Conservation (phyloP, 2,888 invertebrate species). For the Athrips mouffetella region DNA sequence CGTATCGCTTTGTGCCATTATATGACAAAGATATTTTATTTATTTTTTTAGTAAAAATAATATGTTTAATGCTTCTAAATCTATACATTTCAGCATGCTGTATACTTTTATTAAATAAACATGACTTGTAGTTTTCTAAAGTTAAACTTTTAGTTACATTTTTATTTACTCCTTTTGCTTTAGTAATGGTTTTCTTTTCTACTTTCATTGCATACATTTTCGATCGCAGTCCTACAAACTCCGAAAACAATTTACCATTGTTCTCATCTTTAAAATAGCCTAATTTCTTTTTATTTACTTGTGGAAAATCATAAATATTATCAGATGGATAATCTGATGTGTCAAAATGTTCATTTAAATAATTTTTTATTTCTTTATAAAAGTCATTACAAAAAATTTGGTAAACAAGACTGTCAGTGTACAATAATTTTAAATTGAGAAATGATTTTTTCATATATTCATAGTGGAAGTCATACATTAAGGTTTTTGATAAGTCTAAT, state of each 20-base stretch:
- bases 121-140: slow-evolving; percentile 22
- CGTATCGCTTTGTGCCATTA: slow-evolving; percentile 18
- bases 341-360: slow-evolving; percentile 19
- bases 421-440: slow-evolving; percentile 7
- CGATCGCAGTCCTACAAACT: slow-evolving; percentile 22
- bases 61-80: slow-evolving; percentile 26
- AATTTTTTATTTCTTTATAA: slow-evolving; percentile 14
- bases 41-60: slow-evolving; percentile 26
- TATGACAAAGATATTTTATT: slow-evolving; percentile 23
- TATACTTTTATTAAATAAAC: slow-evolving; percentile 21
- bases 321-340: slow-evolving; percentile 7
- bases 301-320: slow-evolving; percentile 10
- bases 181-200: slow-evolving; percentile 23
- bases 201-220: slow-evolving; percentile 25
- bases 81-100: slow-evolving; percentile 18
- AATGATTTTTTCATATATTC: slow-evolving; percentile 14
- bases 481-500: slow-evolving; percentile 14
- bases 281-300: slow-evolving; percentile 22
- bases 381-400: slow-evolving; percentile 13
- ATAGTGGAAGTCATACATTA: slow-evolving; percentile 22
- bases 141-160: slow-evolving; percentile 22
- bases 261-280: slow-evolving; percentile 26
- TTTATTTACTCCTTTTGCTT: slow-evolving; percentile 30
- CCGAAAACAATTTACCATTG: slow-evolving; percentile 20
- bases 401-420: slow-evolving; percentile 22